Evolutionary conservation across 2,888 invertebrate species (phyloP).

Genomic region (Rhynchonema sp.): DNA sequence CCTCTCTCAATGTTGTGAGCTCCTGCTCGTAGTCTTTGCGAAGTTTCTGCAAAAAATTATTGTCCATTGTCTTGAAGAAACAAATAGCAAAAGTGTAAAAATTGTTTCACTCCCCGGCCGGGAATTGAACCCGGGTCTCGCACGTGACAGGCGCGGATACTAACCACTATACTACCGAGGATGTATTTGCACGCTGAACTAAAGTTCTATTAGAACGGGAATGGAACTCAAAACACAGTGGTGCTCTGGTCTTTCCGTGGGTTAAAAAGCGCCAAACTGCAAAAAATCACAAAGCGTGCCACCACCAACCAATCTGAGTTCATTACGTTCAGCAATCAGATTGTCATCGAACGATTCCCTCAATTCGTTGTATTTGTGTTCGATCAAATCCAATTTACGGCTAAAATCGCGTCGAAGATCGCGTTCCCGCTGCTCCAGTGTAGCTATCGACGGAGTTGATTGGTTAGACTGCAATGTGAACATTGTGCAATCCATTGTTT

Average conservation of each 20-base stretch:
- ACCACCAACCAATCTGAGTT: not conserved
- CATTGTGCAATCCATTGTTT: no score
- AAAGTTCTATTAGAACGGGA: no score
- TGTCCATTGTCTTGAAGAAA: not conserved
- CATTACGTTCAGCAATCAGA: not conserved
- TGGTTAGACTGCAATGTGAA: no score
- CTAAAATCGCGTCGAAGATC: not conserved
- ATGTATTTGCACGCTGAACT: no score
- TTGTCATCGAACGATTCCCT: not conserved
- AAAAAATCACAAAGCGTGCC: no score
- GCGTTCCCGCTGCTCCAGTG: not conserved
- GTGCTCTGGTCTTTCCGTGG: no score
- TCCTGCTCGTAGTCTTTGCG: not conserved
- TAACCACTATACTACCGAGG: conserved; percentile 14
- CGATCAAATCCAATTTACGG: not conserved
- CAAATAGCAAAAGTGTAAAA: not conserved
- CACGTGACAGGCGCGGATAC: conserved; percentile 15
- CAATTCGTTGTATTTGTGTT: not conserved
- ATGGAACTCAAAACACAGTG: no score
- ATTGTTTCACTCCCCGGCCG: conserved; percentile 8
- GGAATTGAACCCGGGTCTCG: conserved; percentile 15
- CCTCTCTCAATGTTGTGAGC: not conserved
- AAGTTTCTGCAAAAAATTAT: not conserved
- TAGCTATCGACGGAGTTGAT: no score
- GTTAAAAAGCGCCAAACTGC: no score